A percentile compares a stretch with the other conserved stretches of the same genome.
These are phyloP conservation scores for Polypterus senegalus DNA, from an alignment of 2,113 vertebrate genomes.

Conservation along the genomic window DNA sequence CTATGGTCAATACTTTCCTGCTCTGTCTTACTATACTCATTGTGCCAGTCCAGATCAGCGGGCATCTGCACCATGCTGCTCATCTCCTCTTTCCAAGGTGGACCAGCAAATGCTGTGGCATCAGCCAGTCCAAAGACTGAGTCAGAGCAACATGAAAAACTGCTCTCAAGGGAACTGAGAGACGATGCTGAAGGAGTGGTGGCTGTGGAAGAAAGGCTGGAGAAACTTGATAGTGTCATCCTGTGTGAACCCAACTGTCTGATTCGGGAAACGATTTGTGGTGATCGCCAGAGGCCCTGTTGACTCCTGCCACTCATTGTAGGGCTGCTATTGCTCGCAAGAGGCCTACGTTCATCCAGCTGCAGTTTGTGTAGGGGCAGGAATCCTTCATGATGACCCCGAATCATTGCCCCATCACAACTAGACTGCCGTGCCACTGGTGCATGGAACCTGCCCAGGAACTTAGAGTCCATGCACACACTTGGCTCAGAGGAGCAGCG, in stretches of 20 bases:
- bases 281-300: constrained; percentile 31
- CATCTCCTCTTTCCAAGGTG: too few species aligned
- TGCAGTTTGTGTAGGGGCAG: constrained; percentile 38
- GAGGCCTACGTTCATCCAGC: constrained; percentile 34
- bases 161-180: constrained; percentile 54
- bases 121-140: constrained; percentile 42
- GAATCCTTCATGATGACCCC: constrained; percentile 27
- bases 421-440: constrained; percentile 50
- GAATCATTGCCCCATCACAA: constrained; percentile 46
- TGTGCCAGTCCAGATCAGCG: constrained; percentile 21
- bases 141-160: constrained; percentile 52
- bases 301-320: constrained; percentile 15
- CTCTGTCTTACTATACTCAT: constrained; percentile 17
- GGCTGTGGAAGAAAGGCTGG: constrained; percentile 54
- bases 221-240: constrained; percentile 39
- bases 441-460: constrained; percentile 23
- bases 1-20: constrained; percentile 14
- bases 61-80: constrained; percentile 11
- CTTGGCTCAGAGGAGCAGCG: constrained; percentile 50
- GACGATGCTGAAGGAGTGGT: constrained; percentile 53
- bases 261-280: constrained; percentile 26
- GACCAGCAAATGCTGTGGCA: background rate
- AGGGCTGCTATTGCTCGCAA: constrained; percentile 30
- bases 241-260: constrained; percentile 33
- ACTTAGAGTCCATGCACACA: constrained; percentile 39